Base-by-base conservation (phyloP, 2,797 vertebrate genomes). In the Muraenolepis orangiensis region DNA sequence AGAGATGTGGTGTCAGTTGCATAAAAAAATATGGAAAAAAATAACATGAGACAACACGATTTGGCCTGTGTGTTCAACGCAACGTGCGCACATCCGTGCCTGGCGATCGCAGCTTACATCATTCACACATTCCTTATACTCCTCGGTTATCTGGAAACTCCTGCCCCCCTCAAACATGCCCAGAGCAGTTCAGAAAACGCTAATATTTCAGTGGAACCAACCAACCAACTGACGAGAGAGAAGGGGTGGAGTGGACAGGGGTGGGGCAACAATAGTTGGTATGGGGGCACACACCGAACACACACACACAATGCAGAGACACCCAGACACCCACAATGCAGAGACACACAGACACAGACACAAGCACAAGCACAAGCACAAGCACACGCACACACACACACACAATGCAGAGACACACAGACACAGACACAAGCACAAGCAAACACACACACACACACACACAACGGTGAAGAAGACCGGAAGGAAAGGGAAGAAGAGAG, bases 181-280 rank as follows among this genome's bases (percentile, higher is more conserved):
- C 84, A 64, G 81, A 87, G 86, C 85, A 91, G 88, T 87, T 87
- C 82, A 84, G 93, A 94, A n/a, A 93, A 96, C 95, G 88, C 89
- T 81, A 30, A 67, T 26, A 16, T 29, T 18, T 18, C 28, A 67
- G 66, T 6, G 26, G 66, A 31, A 16, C 26, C 2, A 14, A 8
- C 5, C 26, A 18, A 30, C 66, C 12, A 4, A 61, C 20, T 10
- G 51, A n/a, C 20, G n/a, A 2, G 20, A 6, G 51, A 20, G 46
- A 12, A 51, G 36, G 28, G 20, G 61, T 66, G 73, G 26, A 0
- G 64, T 30, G 18, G 34, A 32, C 26, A 12, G 61, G 46, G 46
- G 70, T 29, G 26, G 66, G 28, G 29, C 66, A 68, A 16, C 67
- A 32, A 34, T 30, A 8, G 6, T 7, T 32, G 18, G 32, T 34